Conservation (phyloP, 2,797 vertebrate genomes). For the Chelon auratus region DNA sequence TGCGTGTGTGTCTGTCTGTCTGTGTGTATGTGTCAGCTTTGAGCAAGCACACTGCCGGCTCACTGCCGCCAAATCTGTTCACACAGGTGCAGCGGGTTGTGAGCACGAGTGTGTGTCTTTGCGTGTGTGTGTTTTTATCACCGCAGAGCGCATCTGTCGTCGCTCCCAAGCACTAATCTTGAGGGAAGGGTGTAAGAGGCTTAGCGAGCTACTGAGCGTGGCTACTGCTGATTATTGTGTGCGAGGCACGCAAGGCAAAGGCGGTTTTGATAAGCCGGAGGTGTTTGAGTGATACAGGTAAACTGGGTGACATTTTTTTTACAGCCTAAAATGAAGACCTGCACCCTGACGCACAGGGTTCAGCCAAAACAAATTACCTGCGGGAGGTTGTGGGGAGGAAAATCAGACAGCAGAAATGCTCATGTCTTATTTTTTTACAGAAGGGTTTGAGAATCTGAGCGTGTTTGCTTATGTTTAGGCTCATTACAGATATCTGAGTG, state of each 20-base stretch:
- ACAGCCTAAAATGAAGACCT: conserved; percentile 72
- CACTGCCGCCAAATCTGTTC: conserved; percentile 83
- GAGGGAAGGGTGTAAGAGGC: conserved; percentile 89
- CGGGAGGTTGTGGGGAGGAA: conserved; percentile 29
- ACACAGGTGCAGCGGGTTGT: conserved; percentile 80
- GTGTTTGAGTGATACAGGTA: conserved; percentile 87
- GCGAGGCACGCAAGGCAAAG: conserved; percentile 84
- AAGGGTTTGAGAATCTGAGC: conserved; percentile 46
- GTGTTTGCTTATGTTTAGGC: conserved; percentile 55
- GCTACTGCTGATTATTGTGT: conserved; percentile 87
- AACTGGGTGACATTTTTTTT: conserved; percentile 79
- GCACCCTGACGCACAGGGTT: conserved; percentile 50
- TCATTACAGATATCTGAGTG: conserved; percentile 64
- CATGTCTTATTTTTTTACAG: conserved; percentile 41
- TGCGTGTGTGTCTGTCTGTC: conserved; percentile 44
- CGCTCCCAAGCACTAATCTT: conserved; percentile 87
- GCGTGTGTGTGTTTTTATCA: conserved; percentile 79
- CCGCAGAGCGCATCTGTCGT: conserved; percentile 85
- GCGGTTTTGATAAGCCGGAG: conserved; percentile 86
- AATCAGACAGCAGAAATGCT: conserved; percentile 37
- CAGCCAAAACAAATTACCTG: conserved; percentile 55
- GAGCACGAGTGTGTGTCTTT: conserved; percentile 37
- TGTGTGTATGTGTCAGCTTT: conserved; percentile 72
- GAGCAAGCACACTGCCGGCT: conserved; percentile 72
- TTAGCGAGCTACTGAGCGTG: conserved; percentile 87